phyloP scores from a whole-genome alignment of 2,797 vertebrate genomes.

The Sebastes itinus region DNA sequence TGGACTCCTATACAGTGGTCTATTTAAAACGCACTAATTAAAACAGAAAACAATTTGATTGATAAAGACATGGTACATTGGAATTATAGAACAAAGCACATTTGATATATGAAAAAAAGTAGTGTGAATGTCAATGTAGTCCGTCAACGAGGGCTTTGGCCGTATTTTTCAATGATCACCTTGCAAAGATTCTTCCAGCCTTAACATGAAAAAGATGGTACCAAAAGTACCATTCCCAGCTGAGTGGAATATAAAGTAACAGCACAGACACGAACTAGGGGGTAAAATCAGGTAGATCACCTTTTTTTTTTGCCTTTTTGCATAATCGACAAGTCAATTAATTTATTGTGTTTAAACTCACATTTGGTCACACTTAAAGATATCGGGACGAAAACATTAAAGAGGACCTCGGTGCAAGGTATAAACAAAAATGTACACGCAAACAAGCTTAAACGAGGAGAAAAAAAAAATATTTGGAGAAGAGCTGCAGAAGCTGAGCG shows the following conservation, averaged over 20 bases:
- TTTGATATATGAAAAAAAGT: no score
- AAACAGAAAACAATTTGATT: no score
- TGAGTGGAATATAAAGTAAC: slow-evolving; percentile 30
- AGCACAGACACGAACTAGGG: not conserved
- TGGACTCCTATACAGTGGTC: no score
- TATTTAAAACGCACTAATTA: no score
- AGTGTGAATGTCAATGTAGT: slow-evolving; percentile 34
- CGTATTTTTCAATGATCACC: slow-evolving; percentile 7
- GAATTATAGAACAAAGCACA: not conserved
- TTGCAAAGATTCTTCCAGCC: not conserved
- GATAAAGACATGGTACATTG: not conserved
- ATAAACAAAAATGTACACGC: not conserved
- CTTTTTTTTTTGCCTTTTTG: not conserved
- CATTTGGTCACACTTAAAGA: not conserved
- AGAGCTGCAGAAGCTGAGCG: slow-evolving; percentile 5
- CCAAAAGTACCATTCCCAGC: not conserved
- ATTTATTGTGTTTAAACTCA: not conserved
- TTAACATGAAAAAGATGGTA: not conserved
- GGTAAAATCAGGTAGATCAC: slow-evolving; percentile 1
- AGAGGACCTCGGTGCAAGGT: not conserved
- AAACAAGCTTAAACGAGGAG: not conserved
- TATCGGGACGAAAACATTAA: not conserved
- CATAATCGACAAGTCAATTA: not conserved
- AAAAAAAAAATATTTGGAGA: not conserved
- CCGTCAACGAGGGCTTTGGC: not conserved